Evolutionary conservation across 2,797 vertebrate species (phyloP).

Genomic region (Scomberomorus guttatus): DNA sequence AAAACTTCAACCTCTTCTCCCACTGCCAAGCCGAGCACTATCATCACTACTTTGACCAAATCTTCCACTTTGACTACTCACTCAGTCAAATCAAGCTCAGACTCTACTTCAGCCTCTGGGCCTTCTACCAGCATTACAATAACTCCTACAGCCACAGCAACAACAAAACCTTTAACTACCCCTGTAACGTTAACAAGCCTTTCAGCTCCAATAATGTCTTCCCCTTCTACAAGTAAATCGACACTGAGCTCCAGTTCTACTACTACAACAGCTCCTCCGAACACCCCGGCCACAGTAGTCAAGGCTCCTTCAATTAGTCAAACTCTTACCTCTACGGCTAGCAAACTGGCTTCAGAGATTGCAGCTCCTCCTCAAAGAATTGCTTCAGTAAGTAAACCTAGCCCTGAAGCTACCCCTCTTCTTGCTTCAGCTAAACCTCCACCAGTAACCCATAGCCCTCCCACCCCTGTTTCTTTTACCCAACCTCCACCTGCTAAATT

Average conservation of each 20-base stretch:
- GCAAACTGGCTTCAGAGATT: slow-evolving; percentile 59
- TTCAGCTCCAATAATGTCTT: slow-evolving; percentile 54
- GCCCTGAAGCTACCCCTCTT: slow-evolving; percentile 40
- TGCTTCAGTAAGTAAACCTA: slow-evolving; percentile 61
- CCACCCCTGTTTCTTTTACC: slow-evolving; percentile 34
- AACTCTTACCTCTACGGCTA: slow-evolving; percentile 51
- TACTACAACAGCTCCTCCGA: slow-evolving; percentile 43
- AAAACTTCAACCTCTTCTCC: slow-evolving; percentile 43
- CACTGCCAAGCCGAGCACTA: slow-evolving; percentile 48
- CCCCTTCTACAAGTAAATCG: slow-evolving; percentile 47
- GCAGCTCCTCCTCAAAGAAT: slow-evolving; percentile 42
- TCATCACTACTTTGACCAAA: slow-evolving; percentile 67
- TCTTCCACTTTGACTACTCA: slow-evolving; percentile 59
- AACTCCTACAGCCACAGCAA: slow-evolving; percentile 25
- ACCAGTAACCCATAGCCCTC: slow-evolving; percentile 45
- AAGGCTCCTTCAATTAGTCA: slow-evolving; percentile 53
- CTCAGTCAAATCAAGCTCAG: slow-evolving; percentile 60
- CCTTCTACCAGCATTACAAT: slow-evolving; percentile 33
- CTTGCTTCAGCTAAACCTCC: slow-evolving; percentile 42
- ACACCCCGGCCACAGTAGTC: slow-evolving; percentile 38
- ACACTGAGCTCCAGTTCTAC: slow-evolving; percentile 41
- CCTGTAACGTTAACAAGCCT: slow-evolving; percentile 38
- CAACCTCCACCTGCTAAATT: slow-evolving; percentile 51
- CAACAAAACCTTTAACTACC: slow-evolving; percentile 55
- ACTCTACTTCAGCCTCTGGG: slow-evolving; percentile 28